Conservation (phyloP, 2,797 vertebrate species). For the Alosa sapidissima region DNA sequence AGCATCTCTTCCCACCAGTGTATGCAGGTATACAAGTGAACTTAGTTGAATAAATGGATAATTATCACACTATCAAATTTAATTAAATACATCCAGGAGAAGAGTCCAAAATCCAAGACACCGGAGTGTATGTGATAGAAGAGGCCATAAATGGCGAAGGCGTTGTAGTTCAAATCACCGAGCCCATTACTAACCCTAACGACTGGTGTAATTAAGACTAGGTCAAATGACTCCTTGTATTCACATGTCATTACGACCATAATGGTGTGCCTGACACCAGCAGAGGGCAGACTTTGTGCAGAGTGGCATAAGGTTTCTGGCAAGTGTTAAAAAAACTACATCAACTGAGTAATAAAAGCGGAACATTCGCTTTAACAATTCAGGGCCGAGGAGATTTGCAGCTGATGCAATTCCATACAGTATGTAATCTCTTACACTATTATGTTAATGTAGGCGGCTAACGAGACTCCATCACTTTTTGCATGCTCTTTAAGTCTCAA, state of each 20-base stretch:
- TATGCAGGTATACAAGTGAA: not conserved
- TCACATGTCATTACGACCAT: not conserved
- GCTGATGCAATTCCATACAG: not conserved
- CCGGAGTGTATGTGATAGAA: not conserved
- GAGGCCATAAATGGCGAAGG: not conserved
- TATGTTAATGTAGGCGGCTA: conserved; percentile 13
- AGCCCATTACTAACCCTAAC: not conserved
- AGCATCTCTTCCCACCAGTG: not conserved
- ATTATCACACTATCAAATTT: conserved; percentile 17
- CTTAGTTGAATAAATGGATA: conserved; percentile 1
- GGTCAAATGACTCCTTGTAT: not conserved
- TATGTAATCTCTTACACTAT: conserved; percentile 1
- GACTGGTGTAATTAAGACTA: conserved; percentile 29
- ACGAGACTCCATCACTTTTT: conserved; percentile 18
- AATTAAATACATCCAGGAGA: conserved; percentile 30
- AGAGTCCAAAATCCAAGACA: not conserved
- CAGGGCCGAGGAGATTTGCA: not conserved
- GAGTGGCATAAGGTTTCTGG: not conserved
- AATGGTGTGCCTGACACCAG: conserved; percentile 12
- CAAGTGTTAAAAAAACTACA: not conserved
- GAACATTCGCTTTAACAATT: not conserved
- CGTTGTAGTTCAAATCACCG: not conserved
- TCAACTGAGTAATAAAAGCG: not conserved
- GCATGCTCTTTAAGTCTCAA: conserved; percentile 24
- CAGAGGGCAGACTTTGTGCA: not conserved